Conservation (phyloP, 2,797 vertebrate species). For the Moxostoma hubbsi region DNA sequence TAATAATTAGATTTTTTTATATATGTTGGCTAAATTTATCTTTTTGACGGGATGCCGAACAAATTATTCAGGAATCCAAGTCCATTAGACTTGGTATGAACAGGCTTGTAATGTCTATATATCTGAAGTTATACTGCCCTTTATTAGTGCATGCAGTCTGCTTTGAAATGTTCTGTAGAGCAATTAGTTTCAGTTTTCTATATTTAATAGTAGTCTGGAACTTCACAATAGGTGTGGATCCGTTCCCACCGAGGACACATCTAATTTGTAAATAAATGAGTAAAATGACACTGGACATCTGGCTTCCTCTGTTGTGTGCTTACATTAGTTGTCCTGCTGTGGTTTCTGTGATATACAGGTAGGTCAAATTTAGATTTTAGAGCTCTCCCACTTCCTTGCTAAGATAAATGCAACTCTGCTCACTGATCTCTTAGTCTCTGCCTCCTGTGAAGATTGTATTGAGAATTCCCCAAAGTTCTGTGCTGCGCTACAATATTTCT, state of each 20-base stretch:
- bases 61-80: too few relatives aligned
- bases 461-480: conserved; percentile 23
- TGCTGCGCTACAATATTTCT: conserved; percentile 12
- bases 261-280: neutral
- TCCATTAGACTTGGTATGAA: too few relatives aligned
- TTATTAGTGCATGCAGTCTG: too few relatives aligned
- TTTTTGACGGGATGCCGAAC: too few relatives aligned
- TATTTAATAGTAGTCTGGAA: neutral
- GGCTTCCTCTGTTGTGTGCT: neutral
- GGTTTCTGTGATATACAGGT: neutral
- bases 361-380: conserved; percentile 1
- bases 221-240: neutral
- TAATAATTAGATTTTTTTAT: too few relatives aligned
- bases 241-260: neutral
- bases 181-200: neutral
- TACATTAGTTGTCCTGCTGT: neutral
- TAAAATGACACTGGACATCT: neutral
- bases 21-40: too few relatives aligned
- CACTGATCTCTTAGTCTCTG: neutral
- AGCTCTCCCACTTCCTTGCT: neutral
- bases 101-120: too few relatives aligned
- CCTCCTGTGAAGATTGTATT: conserved; percentile 13
- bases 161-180: neutral
- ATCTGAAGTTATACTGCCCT: too few relatives aligned
- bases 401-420: neutral